These are phyloP conservation scores for Stegodyphus mimosarum DNA, from an alignment of 1,140 invertebrate genomes.

Conservation along the genomic window DNA sequence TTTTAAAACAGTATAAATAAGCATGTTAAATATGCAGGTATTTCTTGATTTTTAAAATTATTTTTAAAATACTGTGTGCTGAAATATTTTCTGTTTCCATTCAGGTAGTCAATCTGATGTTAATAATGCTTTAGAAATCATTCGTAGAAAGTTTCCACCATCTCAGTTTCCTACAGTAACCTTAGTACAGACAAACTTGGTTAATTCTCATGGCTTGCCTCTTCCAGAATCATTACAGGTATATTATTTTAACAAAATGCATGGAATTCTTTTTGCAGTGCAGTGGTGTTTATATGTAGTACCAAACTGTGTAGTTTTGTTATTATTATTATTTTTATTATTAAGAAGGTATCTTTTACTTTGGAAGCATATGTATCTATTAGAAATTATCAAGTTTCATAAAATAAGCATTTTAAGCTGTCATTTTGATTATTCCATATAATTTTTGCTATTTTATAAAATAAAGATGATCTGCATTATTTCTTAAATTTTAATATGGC, in stretches of 20 bases:
- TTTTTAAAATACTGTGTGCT: background rate
- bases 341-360: no score
- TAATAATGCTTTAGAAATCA: conserved; percentile 81
- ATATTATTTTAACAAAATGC: conserved; percentile 65
- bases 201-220: conserved; percentile 69
- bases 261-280: no score
- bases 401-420: no score
- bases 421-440: no score
- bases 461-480: no score
- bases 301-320: no score
- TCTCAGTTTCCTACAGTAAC: conserved; percentile 82
- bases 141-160: conserved; percentile 83
- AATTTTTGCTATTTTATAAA: no score
- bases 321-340: no score
- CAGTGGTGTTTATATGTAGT: no score
- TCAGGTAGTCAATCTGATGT: conserved; percentile 79
- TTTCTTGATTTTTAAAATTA: background rate
- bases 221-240: conserved; percentile 77
- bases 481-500: no score
- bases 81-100: background rate
- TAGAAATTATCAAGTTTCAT: no score
- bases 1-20: background rate
- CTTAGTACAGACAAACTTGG: conserved; percentile 79
- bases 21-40: background rate
- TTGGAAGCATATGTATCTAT: no score